Evolutionary conservation across 2,797 vertebrate genomes (phyloP).

Genomic region (Urosaurus nigricauda): DNA sequence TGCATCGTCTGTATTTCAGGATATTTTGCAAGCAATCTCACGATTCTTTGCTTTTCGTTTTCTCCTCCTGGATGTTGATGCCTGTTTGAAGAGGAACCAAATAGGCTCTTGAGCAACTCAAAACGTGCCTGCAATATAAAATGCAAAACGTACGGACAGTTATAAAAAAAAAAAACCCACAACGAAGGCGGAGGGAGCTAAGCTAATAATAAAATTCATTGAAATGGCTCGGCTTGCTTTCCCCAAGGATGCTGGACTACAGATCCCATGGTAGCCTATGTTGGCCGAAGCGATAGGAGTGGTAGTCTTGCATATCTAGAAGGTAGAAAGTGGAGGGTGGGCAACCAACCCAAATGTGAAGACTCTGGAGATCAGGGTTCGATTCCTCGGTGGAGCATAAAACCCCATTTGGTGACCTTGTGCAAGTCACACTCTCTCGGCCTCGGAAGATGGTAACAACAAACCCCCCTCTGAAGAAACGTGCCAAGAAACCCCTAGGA

Average conservation of each 20-base stretch:
- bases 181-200: neutral
- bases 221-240: neutral
- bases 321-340: neutral
- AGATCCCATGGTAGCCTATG: neutral
- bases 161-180: neutral
- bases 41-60: neutral
- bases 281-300: neutral
- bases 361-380: no score
- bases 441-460: no score
- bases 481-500: no score
- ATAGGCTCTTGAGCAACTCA: neutral
- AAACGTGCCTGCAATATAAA: neutral
- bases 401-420: no score
- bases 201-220: no score
- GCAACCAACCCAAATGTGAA: no score
- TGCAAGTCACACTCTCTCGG: no score
- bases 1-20: neutral
- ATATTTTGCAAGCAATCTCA: neutral
- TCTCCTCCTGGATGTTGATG: no score
- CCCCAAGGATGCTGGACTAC: neutral
- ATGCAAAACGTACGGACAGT: neutral
- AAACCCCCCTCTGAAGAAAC: no score
- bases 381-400: no score
- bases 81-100: neutral
- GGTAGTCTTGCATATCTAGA: neutral